Evolutionary conservation across 2,797 vertebrate species (phyloP), one percentile per base, ranked within the genome.

Genomic region (Podargus strigoides): DNA sequence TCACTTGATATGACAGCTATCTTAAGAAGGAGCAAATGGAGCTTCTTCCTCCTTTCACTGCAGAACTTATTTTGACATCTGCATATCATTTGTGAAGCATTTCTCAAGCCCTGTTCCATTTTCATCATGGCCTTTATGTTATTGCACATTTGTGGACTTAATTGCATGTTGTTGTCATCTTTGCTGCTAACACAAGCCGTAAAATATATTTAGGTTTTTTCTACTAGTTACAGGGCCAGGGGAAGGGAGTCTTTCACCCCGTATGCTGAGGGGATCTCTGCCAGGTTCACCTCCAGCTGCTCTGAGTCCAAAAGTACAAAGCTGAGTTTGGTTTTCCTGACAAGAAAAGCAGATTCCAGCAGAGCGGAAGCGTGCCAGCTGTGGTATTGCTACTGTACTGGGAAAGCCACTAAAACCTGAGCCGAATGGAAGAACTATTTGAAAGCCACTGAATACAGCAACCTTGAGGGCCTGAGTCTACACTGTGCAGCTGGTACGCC

Each of bases 371-470:
- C 63, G 3, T 88, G 93, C 95, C 95, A 96, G 83, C 80, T 1
- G 1, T 59, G 74, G 83, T 94, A 79, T 93, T 91, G 95, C 94
- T 95, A 94, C 91, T 95, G 94, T 95, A 87, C 92, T 95, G 89
- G 93, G 94, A 95, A 96, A 96, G 87, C 89, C 91, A 82, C 93
- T 93, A 78, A 93, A 94, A 94, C 63, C 76, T 49, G 85, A 95
- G 85, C 52, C 0, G 4, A 93, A 78, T 84, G 85, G 93, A 93
- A 87, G 87, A 95, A 79, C 4, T 12, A 42, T 94, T 94, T 94
- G 83, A 85, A 95, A 94, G 47, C 70, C 80, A 79, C 82, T 63
- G 62, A 78, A 56, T 60, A 24, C 77, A 91, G 69, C 27, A 81
- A 26, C 50, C 39, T 78, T 50, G 66, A 73, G 32, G 32, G 63